Percentiles rank a stretch among this genome's conserved stretches.
Evolutionary conservation across 2,888 invertebrate species (phyloP).

Genomic region (Pheosia gnoma): DNA sequence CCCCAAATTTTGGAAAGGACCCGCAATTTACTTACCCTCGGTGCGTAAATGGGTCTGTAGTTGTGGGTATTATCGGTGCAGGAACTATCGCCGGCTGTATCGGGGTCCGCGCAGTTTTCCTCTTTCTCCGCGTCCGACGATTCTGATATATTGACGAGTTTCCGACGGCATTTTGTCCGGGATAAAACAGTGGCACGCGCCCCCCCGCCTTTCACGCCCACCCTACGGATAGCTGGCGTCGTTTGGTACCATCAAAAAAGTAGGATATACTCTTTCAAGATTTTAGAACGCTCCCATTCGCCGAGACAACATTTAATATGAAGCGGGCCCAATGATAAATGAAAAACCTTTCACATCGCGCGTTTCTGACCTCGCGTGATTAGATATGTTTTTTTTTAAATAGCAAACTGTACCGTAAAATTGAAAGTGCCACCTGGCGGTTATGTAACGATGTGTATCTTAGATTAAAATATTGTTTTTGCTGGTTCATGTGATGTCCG

Average conservation of each 20-base stretch:
- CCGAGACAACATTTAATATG: conserved; percentile 49
- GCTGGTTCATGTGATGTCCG: neutral
- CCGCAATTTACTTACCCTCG: conserved; percentile 51
- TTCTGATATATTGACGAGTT: conserved; percentile 66
- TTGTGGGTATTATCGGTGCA: conserved; percentile 52
- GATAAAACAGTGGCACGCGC: conserved; percentile 45
- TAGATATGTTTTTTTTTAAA: conserved; percentile 36
- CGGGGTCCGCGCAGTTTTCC: conserved; percentile 43
- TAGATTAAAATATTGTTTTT: conserved; percentile 13
- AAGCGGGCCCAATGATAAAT: conserved; percentile 48
- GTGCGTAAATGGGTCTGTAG: conserved; percentile 55
- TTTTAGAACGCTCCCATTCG: conserved; percentile 40
- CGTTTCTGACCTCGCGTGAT: conserved; percentile 38
- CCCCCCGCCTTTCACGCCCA: conserved; percentile 8
- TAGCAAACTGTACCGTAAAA: conserved; percentile 27
- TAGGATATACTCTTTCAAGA: conserved; percentile 45
- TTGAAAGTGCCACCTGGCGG: conserved; percentile 25
- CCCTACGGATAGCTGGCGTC: conserved; percentile 42
- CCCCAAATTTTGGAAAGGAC: conserved; percentile 37
- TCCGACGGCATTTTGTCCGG: conserved; percentile 49
- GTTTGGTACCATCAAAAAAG: conserved; percentile 47
- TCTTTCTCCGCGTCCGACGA: conserved; percentile 43
- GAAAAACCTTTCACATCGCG: conserved; percentile 30
- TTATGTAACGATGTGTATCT: neutral
- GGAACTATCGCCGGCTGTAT: conserved; percentile 49